Conservation (phyloP, 2,888 invertebrate genomes). For the Brachycybe producta region DNA sequence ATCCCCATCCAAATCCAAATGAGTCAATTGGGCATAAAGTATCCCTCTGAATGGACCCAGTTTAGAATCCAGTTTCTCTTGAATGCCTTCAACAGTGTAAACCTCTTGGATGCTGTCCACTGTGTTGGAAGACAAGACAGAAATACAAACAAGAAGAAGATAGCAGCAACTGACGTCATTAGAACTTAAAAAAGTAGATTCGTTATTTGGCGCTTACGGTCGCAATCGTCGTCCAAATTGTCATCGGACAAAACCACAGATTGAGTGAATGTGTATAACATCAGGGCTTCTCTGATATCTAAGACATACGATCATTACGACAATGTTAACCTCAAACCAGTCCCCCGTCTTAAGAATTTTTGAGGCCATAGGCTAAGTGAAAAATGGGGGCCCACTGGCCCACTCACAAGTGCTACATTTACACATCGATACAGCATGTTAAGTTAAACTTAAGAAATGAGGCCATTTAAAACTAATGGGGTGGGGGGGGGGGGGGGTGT, state of each 20-base stretch:
- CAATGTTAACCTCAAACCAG: neutral
- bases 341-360: conserved; percentile 6
- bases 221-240: conserved; percentile 1
- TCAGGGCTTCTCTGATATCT: conserved; percentile 13
- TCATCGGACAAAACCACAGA: neutral
- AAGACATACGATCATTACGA: neutral
- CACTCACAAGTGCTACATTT: too few species aligned
- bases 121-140: neutral
- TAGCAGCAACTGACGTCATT: neutral
- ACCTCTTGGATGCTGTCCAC: conserved; percentile 5
- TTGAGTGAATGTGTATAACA: conserved; percentile 5
- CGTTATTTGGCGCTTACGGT: conserved; percentile 3
- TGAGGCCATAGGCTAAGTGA: too few species aligned
- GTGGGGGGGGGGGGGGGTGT: too few species aligned
- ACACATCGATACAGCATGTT: too few species aligned
- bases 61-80: neutral
- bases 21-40: conserved; percentile 13
- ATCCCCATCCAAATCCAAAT: conserved; percentile 20
- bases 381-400: too few species aligned
- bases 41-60: conserved; percentile 13
- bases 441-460: too few species aligned
- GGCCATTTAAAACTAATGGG: too few species aligned
- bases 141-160: too few species aligned
- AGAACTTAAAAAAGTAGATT: neutral
- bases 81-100: neutral